These are phyloP conservation scores for Drosophila mauritiana DNA, from an alignment of 1,140 invertebrate genomes.

Conservation along the genomic window DNA sequence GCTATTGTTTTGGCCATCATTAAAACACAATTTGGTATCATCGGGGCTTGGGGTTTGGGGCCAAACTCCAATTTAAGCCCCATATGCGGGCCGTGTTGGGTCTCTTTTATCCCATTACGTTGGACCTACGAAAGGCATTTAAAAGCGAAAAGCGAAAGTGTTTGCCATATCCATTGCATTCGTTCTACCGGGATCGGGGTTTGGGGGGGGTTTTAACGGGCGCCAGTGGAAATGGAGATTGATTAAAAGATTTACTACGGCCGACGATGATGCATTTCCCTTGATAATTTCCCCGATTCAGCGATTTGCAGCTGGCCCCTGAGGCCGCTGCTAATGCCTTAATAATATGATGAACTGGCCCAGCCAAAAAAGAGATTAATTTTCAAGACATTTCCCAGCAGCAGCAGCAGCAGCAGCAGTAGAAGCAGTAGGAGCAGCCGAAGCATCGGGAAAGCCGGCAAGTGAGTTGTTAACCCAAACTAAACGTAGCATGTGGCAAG, in stretches of 20 bases:
- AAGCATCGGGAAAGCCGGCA: slow-evolving; percentile 26
- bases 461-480: slow-evolving; percentile 50
- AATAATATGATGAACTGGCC: slow-evolving; percentile 52
- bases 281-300: slow-evolving; percentile 42
- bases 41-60: neutral
- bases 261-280: slow-evolving; percentile 56
- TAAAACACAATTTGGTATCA: slow-evolving; percentile 57
- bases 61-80: slow-evolving; percentile 36
- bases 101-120: neutral
- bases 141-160: slow-evolving; percentile 58
- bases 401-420: neutral
- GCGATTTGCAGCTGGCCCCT: slow-evolving; percentile 29
- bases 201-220: neutral
- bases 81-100: neutral
- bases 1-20: slow-evolving; percentile 53
- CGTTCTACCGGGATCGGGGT: slow-evolving; percentile 17
- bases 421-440: neutral
- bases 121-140: slow-evolving; percentile 20
- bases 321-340: slow-evolving; percentile 44
- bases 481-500: slow-evolving; percentile 51
- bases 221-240: slow-evolving; percentile 43
- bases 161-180: slow-evolving; percentile 41
- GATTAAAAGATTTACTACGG: slow-evolving; percentile 46
- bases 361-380: slow-evolving; percentile 50
- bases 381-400: slow-evolving; percentile 40